Percentiles rank a stretch among this genome's conserved stretches.
Conservation (phyloP, 2,797 vertebrate genomes). For the Characodon lateralis region DNA sequence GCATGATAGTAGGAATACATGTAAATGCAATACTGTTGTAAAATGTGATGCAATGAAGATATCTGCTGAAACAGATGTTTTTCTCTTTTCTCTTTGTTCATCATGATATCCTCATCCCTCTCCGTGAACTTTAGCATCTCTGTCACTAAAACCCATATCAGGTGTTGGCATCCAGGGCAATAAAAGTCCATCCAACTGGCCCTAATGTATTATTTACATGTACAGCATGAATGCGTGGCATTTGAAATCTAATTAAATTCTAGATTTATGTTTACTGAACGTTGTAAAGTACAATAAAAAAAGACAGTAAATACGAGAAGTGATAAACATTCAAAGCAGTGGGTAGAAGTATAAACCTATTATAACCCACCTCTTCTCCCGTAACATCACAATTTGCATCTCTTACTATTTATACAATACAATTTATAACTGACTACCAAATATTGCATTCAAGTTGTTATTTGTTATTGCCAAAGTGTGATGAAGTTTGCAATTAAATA, state of each 20-base stretch:
- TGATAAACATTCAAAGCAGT: too few relatives aligned
- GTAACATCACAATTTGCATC: too few relatives aligned
- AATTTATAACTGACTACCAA: not conserved
- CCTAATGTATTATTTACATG: not conserved
- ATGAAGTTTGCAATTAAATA: too few relatives aligned
- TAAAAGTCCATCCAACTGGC: not conserved
- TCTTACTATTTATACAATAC: too few relatives aligned
- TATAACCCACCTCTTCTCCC: too few relatives aligned
- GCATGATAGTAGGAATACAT: not conserved
- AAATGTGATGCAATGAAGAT: not conserved
- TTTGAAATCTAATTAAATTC: too few relatives aligned
- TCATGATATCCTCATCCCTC: not conserved
- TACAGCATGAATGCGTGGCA: not conserved
- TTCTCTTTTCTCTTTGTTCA: not conserved
- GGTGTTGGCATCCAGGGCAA: not conserved
- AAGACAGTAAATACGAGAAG: too few relatives aligned
- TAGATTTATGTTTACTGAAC: too few relatives aligned
- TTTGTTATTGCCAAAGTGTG: not conserved
- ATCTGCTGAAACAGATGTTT: not conserved
- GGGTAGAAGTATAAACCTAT: too few relatives aligned
- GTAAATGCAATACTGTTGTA: not conserved
- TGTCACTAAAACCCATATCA: not conserved
- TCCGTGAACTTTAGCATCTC: not conserved
- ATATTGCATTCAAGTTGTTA: not conserved
- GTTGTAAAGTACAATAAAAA: too few relatives aligned